These are phyloP conservation scores for Hoplias malabaricus DNA, from an alignment of 2,113 vertebrate species.

Conservation along the genomic window DNA sequence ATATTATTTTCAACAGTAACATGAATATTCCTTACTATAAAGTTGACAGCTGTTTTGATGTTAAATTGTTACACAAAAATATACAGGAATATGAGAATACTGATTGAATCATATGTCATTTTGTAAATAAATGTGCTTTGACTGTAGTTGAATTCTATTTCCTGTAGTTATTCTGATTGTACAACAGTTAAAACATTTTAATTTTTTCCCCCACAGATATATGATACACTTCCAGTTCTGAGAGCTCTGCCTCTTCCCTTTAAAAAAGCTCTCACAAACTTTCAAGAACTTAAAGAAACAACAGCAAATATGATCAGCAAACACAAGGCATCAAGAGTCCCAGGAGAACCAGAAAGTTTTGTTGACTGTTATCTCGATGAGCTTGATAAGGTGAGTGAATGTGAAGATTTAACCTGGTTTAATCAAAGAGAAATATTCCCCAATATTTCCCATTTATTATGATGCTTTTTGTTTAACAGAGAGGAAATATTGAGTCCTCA, in stretches of 20 bases:
- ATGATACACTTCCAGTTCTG: not conserved
- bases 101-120: no score
- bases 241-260: not conserved
- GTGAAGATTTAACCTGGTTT: constrained; percentile 48
- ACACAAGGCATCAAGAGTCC: constrained; percentile 68
- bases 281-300: not conserved
- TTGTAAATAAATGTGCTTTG: no score
- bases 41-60: not conserved
- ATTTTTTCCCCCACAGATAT: not conserved
- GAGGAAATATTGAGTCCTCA: not conserved
- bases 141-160: no score
- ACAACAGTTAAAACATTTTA: not conserved
- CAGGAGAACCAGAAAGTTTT: constrained; percentile 60
- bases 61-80: not conserved
- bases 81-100: no score
- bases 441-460: no score
- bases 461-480: constrained; percentile 31
- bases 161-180: no score
- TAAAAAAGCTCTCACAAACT: not conserved
- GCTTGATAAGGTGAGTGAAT: constrained; percentile 63
- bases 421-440: no score
- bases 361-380: constrained; percentile 71
- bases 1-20: not conserved
- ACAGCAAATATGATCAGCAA: constrained; percentile 35
- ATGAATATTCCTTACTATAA: no score